Conservation (phyloP, 2,888 invertebrate genomes). For the Phortica magna region DNA sequence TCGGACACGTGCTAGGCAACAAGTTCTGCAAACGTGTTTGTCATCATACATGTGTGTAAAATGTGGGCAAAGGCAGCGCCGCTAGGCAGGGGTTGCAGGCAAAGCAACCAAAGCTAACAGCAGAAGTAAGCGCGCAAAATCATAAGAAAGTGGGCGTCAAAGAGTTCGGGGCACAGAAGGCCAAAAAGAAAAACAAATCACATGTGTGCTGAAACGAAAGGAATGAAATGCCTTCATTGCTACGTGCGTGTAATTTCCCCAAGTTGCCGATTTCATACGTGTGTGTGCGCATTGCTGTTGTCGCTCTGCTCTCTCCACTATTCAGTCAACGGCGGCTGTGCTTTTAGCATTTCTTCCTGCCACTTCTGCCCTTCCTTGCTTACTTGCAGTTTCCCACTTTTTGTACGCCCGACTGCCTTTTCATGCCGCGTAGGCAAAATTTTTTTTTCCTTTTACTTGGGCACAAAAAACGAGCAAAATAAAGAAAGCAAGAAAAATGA, state of each 20-base stretch:
- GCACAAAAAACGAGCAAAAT: slow-evolving; percentile 48
- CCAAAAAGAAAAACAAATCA: background rate
- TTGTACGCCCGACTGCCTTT: background rate
- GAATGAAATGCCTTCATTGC: background rate
- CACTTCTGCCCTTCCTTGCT: background rate
- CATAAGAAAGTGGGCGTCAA: background rate
- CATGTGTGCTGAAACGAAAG: background rate
- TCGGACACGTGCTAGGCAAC: slow-evolving; percentile 55
- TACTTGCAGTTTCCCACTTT: slow-evolving; percentile 16
- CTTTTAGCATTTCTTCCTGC: background rate
- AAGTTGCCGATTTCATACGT: background rate
- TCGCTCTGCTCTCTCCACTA: background rate
- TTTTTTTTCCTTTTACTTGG: slow-evolving; percentile 42
- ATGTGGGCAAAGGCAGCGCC: background rate
- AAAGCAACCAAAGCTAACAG: background rate
- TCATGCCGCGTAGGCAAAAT: slow-evolving; percentile 8
- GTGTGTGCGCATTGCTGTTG: background rate
- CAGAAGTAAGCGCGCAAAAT: background rate
- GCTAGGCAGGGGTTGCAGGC: background rate
- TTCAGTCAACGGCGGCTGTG: background rate
- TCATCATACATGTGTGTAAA: background rate
- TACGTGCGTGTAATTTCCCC: slow-evolving; percentile 31
- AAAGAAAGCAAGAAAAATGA: slow-evolving; percentile 45
- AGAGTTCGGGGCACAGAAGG: background rate
- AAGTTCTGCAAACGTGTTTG: slow-evolving; percentile 45